Evolutionary conservation across 2,113 vertebrate species (phyloP).

Genomic region (Alosa alosa): DNA sequence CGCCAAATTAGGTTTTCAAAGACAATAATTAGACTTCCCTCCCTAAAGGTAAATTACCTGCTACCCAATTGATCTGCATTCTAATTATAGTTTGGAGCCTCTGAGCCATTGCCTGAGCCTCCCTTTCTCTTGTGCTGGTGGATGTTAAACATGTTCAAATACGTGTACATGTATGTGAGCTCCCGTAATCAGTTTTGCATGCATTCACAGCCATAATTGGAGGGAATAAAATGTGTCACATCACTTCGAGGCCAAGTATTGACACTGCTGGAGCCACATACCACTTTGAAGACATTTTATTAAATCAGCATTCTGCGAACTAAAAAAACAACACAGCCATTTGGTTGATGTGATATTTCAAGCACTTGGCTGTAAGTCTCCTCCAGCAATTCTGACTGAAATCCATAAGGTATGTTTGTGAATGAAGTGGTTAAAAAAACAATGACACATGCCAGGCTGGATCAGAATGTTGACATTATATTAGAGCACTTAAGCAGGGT

Average conservation of each 20-base stretch:
- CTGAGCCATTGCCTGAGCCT: constrained; percentile 62
- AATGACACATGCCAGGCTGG: neutral
- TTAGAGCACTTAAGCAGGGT: neutral
- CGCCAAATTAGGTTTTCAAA: constrained; percentile 79
- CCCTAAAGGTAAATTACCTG: constrained; percentile 80
- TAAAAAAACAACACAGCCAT: neutral
- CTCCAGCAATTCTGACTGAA: neutral
- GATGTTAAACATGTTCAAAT: constrained; percentile 71
- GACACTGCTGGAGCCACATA: neutral
- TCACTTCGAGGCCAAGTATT: constrained; percentile 30
- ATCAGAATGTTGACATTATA: constrained; percentile 2
- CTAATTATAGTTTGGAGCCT: constrained; percentile 77
- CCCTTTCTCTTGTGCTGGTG: constrained; percentile 55
- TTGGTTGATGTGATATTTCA: constrained; percentile 8
- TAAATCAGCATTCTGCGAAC: neutral
- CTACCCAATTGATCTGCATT: constrained; percentile 75
- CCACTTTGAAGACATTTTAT: neutral
- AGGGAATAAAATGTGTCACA: constrained; percentile 34
- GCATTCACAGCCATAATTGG: constrained; percentile 39
- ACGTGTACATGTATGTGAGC: constrained; percentile 46
- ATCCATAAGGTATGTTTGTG: neutral
- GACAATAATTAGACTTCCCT: constrained; percentile 79
- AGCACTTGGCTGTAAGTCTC: neutral
- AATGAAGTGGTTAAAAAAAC: neutral
- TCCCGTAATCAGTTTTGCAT: constrained; percentile 40